Evolutionary conservation across 2,888 invertebrate genomes (phyloP).

Genomic region (Caenorhabditis uteleia): DNA sequence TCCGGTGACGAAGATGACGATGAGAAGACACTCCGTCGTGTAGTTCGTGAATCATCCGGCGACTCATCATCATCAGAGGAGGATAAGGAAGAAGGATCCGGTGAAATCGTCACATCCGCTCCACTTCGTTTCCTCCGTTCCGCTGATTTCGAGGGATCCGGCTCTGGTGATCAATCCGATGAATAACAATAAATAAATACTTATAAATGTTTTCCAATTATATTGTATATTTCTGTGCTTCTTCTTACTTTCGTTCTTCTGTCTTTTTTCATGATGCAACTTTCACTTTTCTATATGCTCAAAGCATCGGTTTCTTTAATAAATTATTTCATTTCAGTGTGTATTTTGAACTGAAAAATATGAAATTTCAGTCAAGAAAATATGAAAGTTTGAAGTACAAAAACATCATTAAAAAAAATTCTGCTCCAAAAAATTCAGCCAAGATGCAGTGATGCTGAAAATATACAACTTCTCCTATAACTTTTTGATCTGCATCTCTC

Average conservation of each 20-base stretch:
- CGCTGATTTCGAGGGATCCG: slow-evolving; percentile 29
- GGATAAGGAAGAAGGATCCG: slow-evolving; percentile 18
- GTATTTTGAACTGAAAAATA: neutral
- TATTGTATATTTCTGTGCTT: slow-evolving; percentile 2
- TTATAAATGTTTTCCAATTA: neutral
- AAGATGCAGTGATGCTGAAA: no score
- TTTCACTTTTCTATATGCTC: neutral
- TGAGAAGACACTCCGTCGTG: slow-evolving; percentile 21
- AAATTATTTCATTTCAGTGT: neutral
- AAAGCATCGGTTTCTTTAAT: neutral
- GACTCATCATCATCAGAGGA: slow-evolving; percentile 3
- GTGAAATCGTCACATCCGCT: slow-evolving; percentile 11
- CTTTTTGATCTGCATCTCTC: no score
- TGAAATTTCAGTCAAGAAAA: no score
- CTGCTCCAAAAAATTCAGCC: no score
- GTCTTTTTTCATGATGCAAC: neutral
- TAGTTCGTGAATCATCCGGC: slow-evolving; percentile 15
- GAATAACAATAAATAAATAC: neutral
- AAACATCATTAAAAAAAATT: no score
- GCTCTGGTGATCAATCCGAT: slow-evolving; percentile 15
- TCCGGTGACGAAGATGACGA: no score
- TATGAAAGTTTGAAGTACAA: no score
- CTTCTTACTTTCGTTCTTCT: no score
- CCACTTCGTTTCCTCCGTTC: slow-evolving; percentile 31
- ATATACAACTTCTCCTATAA: no score